Conservation (phyloP, 2,797 vertebrate genomes). For the Pteropus rufus region DNA sequence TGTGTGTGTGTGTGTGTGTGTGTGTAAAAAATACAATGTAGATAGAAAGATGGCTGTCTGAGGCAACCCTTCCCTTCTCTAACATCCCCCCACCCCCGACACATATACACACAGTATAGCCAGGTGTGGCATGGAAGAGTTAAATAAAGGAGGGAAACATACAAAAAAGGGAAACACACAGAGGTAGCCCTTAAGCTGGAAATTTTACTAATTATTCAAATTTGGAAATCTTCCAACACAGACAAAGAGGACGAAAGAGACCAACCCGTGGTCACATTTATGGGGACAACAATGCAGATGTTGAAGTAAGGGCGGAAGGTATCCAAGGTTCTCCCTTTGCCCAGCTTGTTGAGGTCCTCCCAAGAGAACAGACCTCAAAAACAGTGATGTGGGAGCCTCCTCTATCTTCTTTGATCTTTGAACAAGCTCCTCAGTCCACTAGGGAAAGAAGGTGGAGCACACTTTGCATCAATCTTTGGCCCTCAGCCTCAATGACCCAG, state of each 20-base stretch:
- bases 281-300: neutral
- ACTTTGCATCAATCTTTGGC: neutral
- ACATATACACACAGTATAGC: neutral
- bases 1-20: too few species aligned
- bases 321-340: neutral
- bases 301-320: neutral
- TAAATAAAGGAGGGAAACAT: neutral
- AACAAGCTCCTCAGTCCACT: neutral
- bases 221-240: neutral
- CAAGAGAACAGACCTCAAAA: neutral
- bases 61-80: neutral
- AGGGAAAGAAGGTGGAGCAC: neutral
- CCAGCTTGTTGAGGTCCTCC: neutral
- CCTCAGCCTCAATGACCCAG: neutral
- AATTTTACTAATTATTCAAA: slow-evolving; percentile 31
- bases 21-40: neutral
- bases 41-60: neutral
- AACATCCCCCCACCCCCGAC: neutral
- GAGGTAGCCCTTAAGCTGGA: neutral
- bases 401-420: neutral
- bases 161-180: slow-evolving; percentile 12
- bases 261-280: neutral
- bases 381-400: neutral
- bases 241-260: neutral
- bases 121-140: neutral